Conservation (phyloP, 2,888 invertebrate species). For the Temnothorax ravouxi region DNA sequence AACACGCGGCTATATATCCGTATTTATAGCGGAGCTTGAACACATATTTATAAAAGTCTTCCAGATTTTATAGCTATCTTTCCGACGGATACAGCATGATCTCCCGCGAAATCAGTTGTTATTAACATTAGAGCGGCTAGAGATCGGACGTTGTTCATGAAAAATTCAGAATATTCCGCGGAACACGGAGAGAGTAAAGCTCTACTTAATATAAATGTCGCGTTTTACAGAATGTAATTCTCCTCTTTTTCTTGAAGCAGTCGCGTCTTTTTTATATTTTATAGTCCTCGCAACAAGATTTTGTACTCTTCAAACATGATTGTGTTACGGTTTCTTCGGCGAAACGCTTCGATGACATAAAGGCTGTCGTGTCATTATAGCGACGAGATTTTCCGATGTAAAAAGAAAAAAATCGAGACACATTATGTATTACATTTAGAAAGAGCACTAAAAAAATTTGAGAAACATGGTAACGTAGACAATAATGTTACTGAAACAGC, state of each 20-base stretch:
- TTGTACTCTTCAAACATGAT: conserved; percentile 6
- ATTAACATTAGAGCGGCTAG: background rate
- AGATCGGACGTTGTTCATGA: background rate
- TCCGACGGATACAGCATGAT: background rate
- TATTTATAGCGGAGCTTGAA: conserved; percentile 25
- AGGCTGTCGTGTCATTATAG: background rate
- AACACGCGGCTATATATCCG: background rate
- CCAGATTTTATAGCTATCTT: conserved; percentile 2
- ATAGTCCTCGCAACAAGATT: background rate
- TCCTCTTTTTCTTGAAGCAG: background rate
- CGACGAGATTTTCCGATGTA: conserved; percentile 13
- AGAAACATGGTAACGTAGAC: background rate
- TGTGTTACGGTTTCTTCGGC: background rate
- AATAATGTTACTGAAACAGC: background rate
- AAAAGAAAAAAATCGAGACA: background rate
- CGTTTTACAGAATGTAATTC: conserved; percentile 7
- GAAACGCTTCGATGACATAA: background rate
- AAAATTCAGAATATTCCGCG: conserved; percentile 10
- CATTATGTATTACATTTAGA: conserved; percentile 29
- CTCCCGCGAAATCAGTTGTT: conserved; percentile 7
- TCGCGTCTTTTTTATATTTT: background rate
- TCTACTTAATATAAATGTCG: conserved; percentile 4
- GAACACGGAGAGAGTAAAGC: background rate
- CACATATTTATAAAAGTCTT: conserved; percentile 40
- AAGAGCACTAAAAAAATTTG: background rate